phyloP scores from a whole-genome alignment of 2,888 invertebrate species.

The Scaptomyza polygonia region DNA sequence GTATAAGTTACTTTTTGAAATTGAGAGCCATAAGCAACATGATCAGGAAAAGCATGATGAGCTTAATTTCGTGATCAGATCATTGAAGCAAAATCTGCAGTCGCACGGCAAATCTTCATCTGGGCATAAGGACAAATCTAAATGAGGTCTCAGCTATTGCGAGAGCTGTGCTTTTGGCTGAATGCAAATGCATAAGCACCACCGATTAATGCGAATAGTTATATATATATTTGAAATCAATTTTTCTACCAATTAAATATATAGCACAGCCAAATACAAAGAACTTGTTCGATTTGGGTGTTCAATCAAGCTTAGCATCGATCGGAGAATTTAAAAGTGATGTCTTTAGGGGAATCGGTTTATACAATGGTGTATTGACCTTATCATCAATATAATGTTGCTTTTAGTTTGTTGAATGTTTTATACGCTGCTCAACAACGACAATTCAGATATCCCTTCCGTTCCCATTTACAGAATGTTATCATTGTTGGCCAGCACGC shows the following conservation, averaged over 20 bases:
- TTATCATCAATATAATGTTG: neutral
- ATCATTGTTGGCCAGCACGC: constrained; percentile 44
- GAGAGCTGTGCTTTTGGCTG: neutral
- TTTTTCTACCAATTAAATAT: too few species aligned
- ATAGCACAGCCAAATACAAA: too few species aligned
- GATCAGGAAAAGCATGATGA: neutral
- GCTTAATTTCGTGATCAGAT: neutral
- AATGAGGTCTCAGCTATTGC: neutral
- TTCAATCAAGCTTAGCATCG: too few species aligned
- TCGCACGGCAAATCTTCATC: neutral
- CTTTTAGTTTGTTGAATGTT: neutral
- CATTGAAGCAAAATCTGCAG: constrained; percentile 23
- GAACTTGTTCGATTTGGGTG: too few species aligned
- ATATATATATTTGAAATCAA: too few species aligned
- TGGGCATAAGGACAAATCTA: neutral
- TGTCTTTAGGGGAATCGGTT: too few species aligned
- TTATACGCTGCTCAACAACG: neutral
- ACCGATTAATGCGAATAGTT: neutral
- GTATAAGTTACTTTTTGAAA: neutral
- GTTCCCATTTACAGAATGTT: constrained; percentile 5
- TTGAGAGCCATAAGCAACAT: constrained; percentile 13
- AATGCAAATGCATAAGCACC: neutral
- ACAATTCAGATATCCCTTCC: neutral
- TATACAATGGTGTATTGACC: too few species aligned
- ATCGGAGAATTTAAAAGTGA: too few species aligned